These are phyloP conservation scores for Blastobasis lacticolella DNA, from an alignment of 2,888 invertebrate genomes.

Conservation along the genomic window DNA sequence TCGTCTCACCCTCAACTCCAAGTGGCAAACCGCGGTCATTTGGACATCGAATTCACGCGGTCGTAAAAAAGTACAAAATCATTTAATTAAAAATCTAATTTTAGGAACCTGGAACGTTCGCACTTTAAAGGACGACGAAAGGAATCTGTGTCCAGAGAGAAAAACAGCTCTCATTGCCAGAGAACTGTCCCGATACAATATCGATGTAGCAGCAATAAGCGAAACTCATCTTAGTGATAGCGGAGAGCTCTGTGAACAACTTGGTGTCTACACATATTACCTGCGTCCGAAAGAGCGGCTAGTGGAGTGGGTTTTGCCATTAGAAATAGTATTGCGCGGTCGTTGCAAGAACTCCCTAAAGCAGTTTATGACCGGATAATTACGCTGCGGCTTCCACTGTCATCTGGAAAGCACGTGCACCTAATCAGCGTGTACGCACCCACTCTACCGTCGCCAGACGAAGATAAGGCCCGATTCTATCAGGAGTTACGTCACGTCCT, in stretches of 20 bases:
- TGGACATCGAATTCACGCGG: too few relatives aligned
- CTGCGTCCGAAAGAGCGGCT: neutral
- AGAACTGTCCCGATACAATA: too few relatives aligned
- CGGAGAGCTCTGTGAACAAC: neutral
- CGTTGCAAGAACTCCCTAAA: neutral
- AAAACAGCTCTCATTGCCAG: too few relatives aligned
- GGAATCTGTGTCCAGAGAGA: too few relatives aligned
- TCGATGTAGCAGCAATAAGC: too few relatives aligned
- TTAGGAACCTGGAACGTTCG: too few relatives aligned
- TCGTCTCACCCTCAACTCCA: too few relatives aligned
- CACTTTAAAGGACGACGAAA: too few relatives aligned
- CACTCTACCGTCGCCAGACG: too few relatives aligned
- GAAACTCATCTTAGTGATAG: neutral
- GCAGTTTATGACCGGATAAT: neutral
- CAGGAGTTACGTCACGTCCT: neutral
- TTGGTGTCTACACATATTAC: neutral
- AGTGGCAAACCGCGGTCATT: too few relatives aligned
- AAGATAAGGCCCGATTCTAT: neutral
- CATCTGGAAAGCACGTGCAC: neutral
- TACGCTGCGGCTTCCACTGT: neutral
- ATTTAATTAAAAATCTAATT: too few relatives aligned
- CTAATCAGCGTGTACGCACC: neutral
- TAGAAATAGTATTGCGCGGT: neutral
- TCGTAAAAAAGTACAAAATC: too few relatives aligned
- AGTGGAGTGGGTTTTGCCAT: neutral